phyloP scores from a whole-genome alignment of 2,888 invertebrate species.

The Tenthredo mesomela region DNA sequence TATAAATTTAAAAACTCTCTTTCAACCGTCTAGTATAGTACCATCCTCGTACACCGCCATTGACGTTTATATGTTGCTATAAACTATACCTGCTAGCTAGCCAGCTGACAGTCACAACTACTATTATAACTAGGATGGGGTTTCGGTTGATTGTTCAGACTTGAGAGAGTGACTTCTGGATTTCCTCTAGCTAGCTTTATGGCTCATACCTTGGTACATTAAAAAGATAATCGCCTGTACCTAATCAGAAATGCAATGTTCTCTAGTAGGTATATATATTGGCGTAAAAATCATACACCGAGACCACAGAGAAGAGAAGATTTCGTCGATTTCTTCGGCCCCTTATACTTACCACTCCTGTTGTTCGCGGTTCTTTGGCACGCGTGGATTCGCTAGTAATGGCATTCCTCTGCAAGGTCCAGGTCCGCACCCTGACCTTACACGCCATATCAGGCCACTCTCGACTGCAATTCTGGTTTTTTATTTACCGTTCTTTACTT shows the following conservation, averaged over 20 bases:
- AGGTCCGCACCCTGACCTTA: conserved; percentile 72
- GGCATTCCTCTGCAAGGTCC: conserved; percentile 67
- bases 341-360: background rate
- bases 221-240: background rate
- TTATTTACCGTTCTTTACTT: conserved; percentile 5
- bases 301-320: background rate
- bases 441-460: conserved; percentile 72
- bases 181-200: conserved; percentile 13
- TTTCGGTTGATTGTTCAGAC: conserved; percentile 14
- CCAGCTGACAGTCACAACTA: conserved; percentile 45
- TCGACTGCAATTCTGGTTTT: conserved; percentile 66
- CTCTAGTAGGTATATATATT: background rate
- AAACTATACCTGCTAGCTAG: conserved; percentile 27
- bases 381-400: conserved; percentile 66
- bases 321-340: conserved; percentile 1
- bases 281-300: no score
- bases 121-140: conserved; percentile 33
- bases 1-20: conserved; percentile 33
- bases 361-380: conserved; percentile 44
- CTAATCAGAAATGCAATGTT: conserved; percentile 24
- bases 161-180: background rate
- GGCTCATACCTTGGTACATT: conserved; percentile 5
- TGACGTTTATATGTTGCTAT: conserved; percentile 43
- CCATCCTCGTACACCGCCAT: conserved; percentile 8
- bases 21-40: background rate